These are phyloP conservation scores for Aporophyla nigra DNA, from an alignment of 2,888 invertebrate species.

Conservation along the genomic window DNA sequence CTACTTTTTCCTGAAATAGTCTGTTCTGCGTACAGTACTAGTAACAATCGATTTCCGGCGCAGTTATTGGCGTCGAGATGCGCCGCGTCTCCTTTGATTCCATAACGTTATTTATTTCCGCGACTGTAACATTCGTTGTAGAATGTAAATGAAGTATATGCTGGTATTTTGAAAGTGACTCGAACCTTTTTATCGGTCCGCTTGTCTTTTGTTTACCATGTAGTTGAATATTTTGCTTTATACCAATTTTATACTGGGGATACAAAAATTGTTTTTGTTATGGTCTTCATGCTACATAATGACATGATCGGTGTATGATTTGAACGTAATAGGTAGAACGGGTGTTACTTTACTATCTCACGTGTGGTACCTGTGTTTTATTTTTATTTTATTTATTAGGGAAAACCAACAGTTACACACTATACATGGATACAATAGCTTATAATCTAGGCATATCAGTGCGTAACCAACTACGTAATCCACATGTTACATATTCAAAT, in stretches of 20 bases:
- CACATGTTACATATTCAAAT: no score
- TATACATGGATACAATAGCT: no score
- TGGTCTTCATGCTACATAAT: background rate
- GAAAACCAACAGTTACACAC: no score
- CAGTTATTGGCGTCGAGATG: conserved; percentile 53
- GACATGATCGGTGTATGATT: background rate
- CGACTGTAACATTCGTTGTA: background rate
- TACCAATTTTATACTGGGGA: background rate
- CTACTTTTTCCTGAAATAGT: background rate
- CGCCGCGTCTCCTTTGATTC: conserved; percentile 42
- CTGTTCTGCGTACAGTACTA: conserved; percentile 11
- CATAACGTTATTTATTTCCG: conserved; percentile 41
- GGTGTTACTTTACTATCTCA: no score
- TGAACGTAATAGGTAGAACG: no score
- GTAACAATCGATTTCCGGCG: conserved; percentile 54
- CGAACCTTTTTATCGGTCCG: background rate
- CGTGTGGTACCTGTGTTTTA: no score
- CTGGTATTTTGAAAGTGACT: background rate
- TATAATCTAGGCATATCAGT: no score
- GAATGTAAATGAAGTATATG: background rate
- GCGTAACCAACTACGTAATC: no score
- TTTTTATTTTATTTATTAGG: no score
- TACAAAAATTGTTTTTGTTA: background rate
- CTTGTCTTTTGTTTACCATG: background rate
- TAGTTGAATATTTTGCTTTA: background rate